Percentiles rank a stretch among this genome's conserved stretches.
Conservation (phyloP, 2,797 vertebrate genomes). For the Phylloscopus collybita region DNA sequence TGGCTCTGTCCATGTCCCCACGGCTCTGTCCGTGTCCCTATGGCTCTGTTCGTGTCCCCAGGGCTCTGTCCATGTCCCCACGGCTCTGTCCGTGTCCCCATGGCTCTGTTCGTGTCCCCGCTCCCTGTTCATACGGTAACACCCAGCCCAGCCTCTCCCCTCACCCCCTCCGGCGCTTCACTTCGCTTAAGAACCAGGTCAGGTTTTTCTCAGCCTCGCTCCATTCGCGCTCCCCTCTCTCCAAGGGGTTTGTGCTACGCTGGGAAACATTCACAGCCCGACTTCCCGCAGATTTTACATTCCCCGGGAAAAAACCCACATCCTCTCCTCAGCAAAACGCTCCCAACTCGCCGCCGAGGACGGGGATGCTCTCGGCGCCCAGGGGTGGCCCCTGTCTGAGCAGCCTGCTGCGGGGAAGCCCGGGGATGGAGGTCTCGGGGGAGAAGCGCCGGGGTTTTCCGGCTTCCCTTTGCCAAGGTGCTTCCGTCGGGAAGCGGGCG, state of each 20-base stretch:
- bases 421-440: not conserved
- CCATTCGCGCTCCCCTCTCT: not conserved
- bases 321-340: fast-evolving
- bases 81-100: not conserved
- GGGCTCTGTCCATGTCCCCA: too few relatives aligned
- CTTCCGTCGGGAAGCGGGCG: not conserved
- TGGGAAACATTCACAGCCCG: not conserved
- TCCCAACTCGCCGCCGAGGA: not conserved
- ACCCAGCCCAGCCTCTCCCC: not conserved
- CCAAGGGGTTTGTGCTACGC: not conserved
- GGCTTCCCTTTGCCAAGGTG: not conserved
- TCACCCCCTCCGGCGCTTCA: not conserved
- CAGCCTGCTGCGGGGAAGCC: fast-evolving
- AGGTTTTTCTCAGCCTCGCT: not conserved
- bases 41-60: not conserved
- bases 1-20: not conserved
- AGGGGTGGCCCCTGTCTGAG: fast-evolving
- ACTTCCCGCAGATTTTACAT: not conserved
- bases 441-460: not conserved
- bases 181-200: constrained; percentile 29
- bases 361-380: not conserved
- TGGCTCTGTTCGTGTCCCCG: not conserved
- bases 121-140: not conserved
- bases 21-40: not conserved
- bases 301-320: not conserved